These are phyloP conservation scores for Lampropteryx suffumata DNA, from an alignment of 2,888 invertebrate genomes.

Conservation along the genomic window DNA sequence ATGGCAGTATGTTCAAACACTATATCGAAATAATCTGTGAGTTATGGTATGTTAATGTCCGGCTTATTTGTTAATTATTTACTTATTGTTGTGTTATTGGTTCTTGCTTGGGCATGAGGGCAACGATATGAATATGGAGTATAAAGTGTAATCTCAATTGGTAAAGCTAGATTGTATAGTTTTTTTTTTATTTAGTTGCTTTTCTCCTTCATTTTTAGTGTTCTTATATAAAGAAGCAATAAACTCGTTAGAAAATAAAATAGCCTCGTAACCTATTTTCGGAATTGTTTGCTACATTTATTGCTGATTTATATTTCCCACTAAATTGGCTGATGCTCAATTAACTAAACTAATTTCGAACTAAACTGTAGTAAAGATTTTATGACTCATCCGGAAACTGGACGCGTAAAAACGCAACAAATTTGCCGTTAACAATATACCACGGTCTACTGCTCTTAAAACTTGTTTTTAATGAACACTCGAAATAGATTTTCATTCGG, in stretches of 20 bases:
- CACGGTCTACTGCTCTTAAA: constrained; percentile 19
- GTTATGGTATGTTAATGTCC: neutral
- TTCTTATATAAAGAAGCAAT: no score
- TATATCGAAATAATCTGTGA: constrained; percentile 8
- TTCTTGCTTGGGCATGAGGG: no score
- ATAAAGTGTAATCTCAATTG: no score
- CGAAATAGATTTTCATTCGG: constrained; percentile 58
- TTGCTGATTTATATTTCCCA: constrained; percentile 29
- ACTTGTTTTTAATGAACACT: constrained; percentile 42
- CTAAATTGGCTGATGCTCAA: constrained; percentile 26
- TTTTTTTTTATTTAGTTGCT: no score
- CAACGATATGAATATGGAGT: no score
- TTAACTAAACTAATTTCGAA: constrained; percentile 33
- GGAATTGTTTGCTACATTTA: constrained; percentile 11
- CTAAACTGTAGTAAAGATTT: constrained; percentile 36
- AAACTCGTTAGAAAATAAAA: neutral
- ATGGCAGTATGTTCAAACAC: constrained; percentile 14
- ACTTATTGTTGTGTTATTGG: no score
- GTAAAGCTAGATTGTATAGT: no score
- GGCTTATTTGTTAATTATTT: no score
- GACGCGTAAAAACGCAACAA: constrained; percentile 28
- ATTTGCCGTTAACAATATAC: constrained; percentile 30
- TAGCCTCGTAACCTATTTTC: neutral
- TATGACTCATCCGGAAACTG: constrained; percentile 36
- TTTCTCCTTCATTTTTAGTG: no score